Evolutionary conservation across 37 sponge, comb jelly and placozoan genomes (phyloP).

Genomic region (Amphimedon queenslandica): DNA sequence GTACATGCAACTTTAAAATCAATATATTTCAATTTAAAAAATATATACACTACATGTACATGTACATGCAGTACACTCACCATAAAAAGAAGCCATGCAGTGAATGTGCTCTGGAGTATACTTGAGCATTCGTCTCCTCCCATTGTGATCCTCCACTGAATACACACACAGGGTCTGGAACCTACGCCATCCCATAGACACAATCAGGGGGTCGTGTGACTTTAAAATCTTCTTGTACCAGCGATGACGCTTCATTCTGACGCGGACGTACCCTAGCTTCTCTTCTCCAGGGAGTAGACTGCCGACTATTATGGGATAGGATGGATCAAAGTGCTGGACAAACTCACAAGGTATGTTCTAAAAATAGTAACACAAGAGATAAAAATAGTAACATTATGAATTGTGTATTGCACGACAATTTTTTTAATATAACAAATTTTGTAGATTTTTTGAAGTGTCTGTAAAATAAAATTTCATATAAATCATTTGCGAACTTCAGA

Average conservation of each 20-base stretch:
- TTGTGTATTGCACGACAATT: too few relatives aligned
- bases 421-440: too few relatives aligned
- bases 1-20: too few relatives aligned
- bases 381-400: too few relatives aligned
- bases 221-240: conserved; percentile 92
- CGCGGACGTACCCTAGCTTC: conserved; percentile 69
- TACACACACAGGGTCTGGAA: conserved; percentile 88
- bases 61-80: too few relatives aligned
- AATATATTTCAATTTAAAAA: too few relatives aligned
- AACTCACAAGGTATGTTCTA: conserved; percentile 88
- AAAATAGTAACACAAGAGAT: too few relatives aligned
- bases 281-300: conserved; percentile 76
- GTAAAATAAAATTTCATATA: too few relatives aligned
- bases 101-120: conserved; percentile 98
- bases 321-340: conserved; percentile 70
- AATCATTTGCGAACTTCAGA: too few relatives aligned
- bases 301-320: conserved; percentile 81
- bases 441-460: too few relatives aligned
- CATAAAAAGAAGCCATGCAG: conserved; percentile 87
- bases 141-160: conserved; percentile 92
- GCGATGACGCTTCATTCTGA: conserved; percentile 80
- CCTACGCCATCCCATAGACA: conserved; percentile 93
- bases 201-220: conserved; percentile 86
- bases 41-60: too few relatives aligned
- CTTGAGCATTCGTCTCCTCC: conserved; percentile 88